These are phyloP conservation scores for Xiphorhynchus elegans DNA, from an alignment of 2,113 vertebrate genomes.

Conservation along the genomic window DNA sequence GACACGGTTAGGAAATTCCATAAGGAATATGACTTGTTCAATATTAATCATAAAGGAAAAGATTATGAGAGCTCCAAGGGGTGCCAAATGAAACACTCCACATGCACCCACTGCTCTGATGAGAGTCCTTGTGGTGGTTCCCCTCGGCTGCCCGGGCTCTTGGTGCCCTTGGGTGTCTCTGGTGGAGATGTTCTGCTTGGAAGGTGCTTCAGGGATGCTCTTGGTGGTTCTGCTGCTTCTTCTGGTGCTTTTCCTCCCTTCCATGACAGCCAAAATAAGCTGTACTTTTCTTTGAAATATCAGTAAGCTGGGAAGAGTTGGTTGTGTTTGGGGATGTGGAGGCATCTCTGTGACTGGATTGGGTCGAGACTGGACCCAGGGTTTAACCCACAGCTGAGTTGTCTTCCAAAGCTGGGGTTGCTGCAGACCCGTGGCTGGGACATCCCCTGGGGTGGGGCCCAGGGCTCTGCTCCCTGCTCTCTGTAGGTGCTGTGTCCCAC, in stretches of 20 bases:
- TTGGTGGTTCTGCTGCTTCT: background rate
- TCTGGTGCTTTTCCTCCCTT: background rate
- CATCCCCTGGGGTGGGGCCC: background rate
- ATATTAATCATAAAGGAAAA: conserved; percentile 70
- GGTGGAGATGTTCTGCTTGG: background rate
- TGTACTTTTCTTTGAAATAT: fast-evolving
- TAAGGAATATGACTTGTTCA: conserved; percentile 53
- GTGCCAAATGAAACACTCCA: conserved; percentile 30
- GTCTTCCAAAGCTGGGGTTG: background rate
- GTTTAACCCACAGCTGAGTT: background rate
- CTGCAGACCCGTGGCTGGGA: background rate
- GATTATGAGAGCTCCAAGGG: background rate
- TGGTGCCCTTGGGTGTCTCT: fast-evolving
- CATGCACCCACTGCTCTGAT: background rate
- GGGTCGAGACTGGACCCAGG: background rate
- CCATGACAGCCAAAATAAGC: background rate
- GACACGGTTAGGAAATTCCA: conserved; percentile 54
- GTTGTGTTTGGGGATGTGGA: background rate
- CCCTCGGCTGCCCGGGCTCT: background rate
- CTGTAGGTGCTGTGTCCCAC: fast-evolving
- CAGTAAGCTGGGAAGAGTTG: background rate
- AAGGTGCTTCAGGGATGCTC: background rate
- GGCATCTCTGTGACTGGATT: background rate
- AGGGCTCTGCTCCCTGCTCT: background rate
- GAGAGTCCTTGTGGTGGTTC: background rate